Base-by-base conservation (phyloP, 2,888 invertebrate genomes). In the Lepidocyrtinus sp. region DNA sequence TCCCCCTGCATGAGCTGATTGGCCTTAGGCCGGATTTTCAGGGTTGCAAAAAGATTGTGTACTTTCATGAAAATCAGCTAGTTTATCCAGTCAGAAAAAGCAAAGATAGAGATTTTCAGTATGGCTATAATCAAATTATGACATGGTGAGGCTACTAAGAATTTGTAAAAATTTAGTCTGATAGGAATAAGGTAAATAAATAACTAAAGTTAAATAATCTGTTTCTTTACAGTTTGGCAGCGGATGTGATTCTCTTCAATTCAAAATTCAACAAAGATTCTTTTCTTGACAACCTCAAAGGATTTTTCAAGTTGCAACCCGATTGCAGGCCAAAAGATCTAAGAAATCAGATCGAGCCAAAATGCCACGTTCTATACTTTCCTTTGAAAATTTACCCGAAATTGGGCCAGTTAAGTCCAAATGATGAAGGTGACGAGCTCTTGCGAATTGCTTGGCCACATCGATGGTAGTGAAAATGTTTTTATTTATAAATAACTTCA, bases 31-130 rank as follows among this genome's bases (percentile, higher is more conserved):
- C 92, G 1, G 93, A 94, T 88, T 88, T 94, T 61, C 88, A 88
- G 0, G 85, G 85, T 0, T 88, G 91, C 36, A 90, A 90, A 46
- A 94, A 94, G 88, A 90, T 94, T 22, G 89, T 94, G 0, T 94
- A 94, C 87, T 94, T 94, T 87, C 94, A 94, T 88, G 94, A 94
- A 88, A 94, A 94, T 88, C 94, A 94, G 87, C 88, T 94, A 26
- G 90, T 92, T 0, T 94, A 94, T 89, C 94, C 94, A 0, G 91
- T 92, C 15, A 90, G 91, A 67, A 90, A 92, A 75, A 90, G 91
- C 0, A 92, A 93, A 87, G 91, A 92, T 61, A 89, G 94, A 81
- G 94, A 94, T 88, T 92, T 93, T 84, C 94, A 94, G 88, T 94
- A 92, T 89, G 93, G 93, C 0, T 92, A 93, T 83, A 94, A 94